Evolutionary conservation across 2,113 vertebrate species (phyloP).

Genomic region (Noturus placidus): DNA sequence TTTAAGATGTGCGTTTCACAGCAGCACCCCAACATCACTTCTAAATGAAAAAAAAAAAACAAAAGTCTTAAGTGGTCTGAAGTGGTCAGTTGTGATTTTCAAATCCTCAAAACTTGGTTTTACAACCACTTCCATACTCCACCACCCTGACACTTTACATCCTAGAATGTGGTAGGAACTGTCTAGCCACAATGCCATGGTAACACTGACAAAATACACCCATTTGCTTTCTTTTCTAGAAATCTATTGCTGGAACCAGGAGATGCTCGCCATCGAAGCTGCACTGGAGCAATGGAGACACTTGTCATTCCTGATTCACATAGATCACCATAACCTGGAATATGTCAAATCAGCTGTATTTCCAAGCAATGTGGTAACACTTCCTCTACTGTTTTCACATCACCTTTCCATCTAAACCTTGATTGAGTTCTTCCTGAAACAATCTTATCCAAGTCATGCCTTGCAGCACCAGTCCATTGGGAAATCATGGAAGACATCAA

Average conservation of each 20-base stretch:
- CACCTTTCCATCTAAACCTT: too few species aligned
- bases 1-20: not conserved
- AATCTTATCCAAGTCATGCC: too few species aligned
- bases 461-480: not conserved
- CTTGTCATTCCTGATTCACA: not conserved
- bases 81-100: not conserved
- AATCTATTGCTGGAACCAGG: not conserved
- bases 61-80: not conserved
- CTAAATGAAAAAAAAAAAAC: not conserved
- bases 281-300: not conserved
- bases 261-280: not conserved
- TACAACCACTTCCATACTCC: not conserved
- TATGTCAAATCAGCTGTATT: not conserved
- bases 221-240: not conserved
- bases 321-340: not conserved
- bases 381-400: too few species aligned
- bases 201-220: not conserved
- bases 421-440: too few species aligned
- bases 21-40: not conserved
- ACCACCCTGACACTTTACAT: not conserved
- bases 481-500: not conserved
- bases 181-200: not conserved
- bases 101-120: not conserved
- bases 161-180: not conserved
- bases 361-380: too few species aligned